Conservation (phyloP, 2,888 invertebrate genomes). For the Sceliomorpha sp. region DNA sequence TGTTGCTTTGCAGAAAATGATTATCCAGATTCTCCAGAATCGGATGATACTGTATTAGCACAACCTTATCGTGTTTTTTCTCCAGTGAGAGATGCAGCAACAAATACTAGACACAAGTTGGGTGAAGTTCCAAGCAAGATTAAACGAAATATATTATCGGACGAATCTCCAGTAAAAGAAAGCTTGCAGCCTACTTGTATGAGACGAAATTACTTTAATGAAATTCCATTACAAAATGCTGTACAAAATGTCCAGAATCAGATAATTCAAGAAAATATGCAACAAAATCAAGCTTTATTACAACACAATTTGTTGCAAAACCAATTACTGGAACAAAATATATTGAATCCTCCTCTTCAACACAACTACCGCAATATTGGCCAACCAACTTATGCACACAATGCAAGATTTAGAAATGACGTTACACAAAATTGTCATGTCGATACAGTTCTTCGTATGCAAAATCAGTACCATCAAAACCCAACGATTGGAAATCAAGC, state of each 20-base stretch:
- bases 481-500: slow-evolving; percentile 65
- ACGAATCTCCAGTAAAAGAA: slow-evolving; percentile 66
- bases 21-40: slow-evolving; percentile 78
- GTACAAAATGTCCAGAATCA: slow-evolving; percentile 79
- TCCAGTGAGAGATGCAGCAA: slow-evolving; percentile 75
- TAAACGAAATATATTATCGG: slow-evolving; percentile 63
- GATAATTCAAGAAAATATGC: slow-evolving; percentile 78
- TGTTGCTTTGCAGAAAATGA: slow-evolving; percentile 69
- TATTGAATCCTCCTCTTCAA: slow-evolving; percentile 57
- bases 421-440: slow-evolving; percentile 61
- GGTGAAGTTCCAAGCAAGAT: slow-evolving; percentile 60
- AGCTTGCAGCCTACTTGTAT: slow-evolving; percentile 62
- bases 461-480: slow-evolving; percentile 69
- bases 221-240: slow-evolving; percentile 74
- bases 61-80: slow-evolving; percentile 73
- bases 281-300: slow-evolving; percentile 68
- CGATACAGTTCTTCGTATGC: slow-evolving; percentile 66
- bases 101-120: slow-evolving; percentile 70
- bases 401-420: slow-evolving; percentile 17
- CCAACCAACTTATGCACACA: slow-evolving; percentile 32
- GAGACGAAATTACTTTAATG: slow-evolving; percentile 67
- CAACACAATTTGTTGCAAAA: slow-evolving; percentile 69
- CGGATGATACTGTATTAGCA: slow-evolving; percentile 76
- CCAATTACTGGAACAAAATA: slow-evolving; percentile 62
- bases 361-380: slow-evolving; percentile 58